These are phyloP conservation scores for Ochlodes sylvanus DNA, from an alignment of 2,888 invertebrate species.

Conservation along the genomic window DNA sequence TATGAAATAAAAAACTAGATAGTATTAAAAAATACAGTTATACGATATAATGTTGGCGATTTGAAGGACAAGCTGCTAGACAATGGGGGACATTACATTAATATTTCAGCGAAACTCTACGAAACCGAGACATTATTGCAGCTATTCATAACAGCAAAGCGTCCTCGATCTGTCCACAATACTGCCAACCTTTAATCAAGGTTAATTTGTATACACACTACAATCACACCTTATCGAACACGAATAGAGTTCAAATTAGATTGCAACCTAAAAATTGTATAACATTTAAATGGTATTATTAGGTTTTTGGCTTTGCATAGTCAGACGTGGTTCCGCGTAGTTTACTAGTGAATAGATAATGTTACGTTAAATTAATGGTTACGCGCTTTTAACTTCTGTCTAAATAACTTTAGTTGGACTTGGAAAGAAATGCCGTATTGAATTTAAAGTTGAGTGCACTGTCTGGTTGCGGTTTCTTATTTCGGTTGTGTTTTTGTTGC, in stretches of 20 bases:
- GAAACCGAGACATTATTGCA: constrained; percentile 36
- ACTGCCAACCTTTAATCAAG: constrained; percentile 22
- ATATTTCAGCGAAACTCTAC: constrained; percentile 26
- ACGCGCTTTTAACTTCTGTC: constrained; percentile 34
- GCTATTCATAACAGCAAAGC: constrained; percentile 33
- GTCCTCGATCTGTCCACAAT: constrained; percentile 31
- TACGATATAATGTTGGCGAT: neutral
- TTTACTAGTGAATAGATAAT: constrained; percentile 33
- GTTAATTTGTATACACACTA: constrained; percentile 22
- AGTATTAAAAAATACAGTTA: too few relatives aligned
- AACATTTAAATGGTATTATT: constrained; percentile 32
- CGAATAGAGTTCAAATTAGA: constrained; percentile 19
- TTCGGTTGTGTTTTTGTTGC: too few relatives aligned
- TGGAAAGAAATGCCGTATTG: constrained; percentile 28
- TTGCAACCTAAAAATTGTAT: neutral
- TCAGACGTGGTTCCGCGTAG: constrained; percentile 24
- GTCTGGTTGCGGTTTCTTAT: constrained; percentile 19
- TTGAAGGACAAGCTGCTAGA: constrained; percentile 22
- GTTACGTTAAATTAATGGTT: constrained; percentile 34
- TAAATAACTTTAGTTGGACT: constrained; percentile 21
- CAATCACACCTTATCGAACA: constrained; percentile 8
- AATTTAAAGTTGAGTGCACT: constrained; percentile 34
- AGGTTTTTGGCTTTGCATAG: constrained; percentile 34
- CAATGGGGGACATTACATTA: constrained; percentile 22
- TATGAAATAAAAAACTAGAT: too few relatives aligned